Evolutionary conservation across 2,888 invertebrate species (phyloP).

Genomic region (Noctua janthina): DNA sequence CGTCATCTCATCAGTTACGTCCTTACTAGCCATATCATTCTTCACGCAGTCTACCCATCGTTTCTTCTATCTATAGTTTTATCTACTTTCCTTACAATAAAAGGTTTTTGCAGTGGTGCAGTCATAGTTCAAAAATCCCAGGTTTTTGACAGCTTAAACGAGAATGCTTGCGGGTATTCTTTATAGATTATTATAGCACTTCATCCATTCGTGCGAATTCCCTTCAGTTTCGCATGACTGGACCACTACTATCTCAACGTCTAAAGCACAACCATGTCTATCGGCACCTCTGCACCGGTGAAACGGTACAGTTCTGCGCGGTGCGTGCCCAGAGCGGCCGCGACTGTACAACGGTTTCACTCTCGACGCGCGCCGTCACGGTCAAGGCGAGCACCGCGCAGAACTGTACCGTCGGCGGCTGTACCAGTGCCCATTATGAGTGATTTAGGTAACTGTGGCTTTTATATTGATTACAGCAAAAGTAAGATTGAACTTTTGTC

Average conservation of each 20-base stretch:
- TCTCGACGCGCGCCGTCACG: slow-evolving; percentile 71
- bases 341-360: slow-evolving; percentile 65
- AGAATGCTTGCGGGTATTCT: not conserved
- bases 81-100: not conserved
- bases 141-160: not conserved
- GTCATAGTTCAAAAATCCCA: not conserved
- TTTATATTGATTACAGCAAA: slow-evolving; percentile 5
- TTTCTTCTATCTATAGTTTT: not conserved
- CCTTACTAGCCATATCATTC: no score
- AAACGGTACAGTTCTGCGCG: slow-evolving; percentile 41
- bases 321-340: slow-evolving; percentile 29
- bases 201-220: slow-evolving; percentile 16
- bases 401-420: slow-evolving; percentile 45
- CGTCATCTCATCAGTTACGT: not conserved
- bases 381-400: slow-evolving; percentile 72
- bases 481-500: slow-evolving; percentile 6
- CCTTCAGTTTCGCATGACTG: slow-evolving; percentile 15
- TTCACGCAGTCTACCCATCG: no score
- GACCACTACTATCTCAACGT: slow-evolving; percentile 1
- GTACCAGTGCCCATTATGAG: slow-evolving; percentile 43
- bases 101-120: not conserved
- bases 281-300: slow-evolving; percentile 20
- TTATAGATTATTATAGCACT: not conserved
- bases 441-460: slow-evolving; percentile 43
- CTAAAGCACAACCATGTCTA: slow-evolving; percentile 14